Base-by-base conservation (phyloP, 2,113 vertebrate species). In the Oncorhynchus clarkii region DNA sequence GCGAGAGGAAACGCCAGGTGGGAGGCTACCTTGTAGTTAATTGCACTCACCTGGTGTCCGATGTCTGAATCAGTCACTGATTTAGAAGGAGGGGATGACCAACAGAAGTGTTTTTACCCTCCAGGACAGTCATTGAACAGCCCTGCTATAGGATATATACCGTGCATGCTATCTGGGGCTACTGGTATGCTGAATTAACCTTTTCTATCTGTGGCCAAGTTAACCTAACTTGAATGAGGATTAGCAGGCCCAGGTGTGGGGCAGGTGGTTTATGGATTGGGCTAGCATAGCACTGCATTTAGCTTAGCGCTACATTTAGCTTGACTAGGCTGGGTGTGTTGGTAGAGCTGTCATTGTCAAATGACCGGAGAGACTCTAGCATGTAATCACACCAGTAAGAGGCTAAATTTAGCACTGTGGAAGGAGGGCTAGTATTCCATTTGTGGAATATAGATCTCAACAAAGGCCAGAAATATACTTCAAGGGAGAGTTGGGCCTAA, bases 261-360 rank as follows among this genome's bases (percentile, higher is more conserved):
- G 79, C 78, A 71, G 88, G 80, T 85, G 80, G 81, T 80, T 54
- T 79, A 11, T 75, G 72, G 78, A 67, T 81, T 82, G 14, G 65
- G 14, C 14, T 54, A 54, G 51, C 51, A 16, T 54, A 1, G 51
- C 51, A 18, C 51, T 62, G n/a, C 16, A 57, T 20, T 67, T 78
- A 79, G 87, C 85, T 82, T 45, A 83, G 85, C 9, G 84, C 89
- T 77, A 82, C 71, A 80, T 92, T 90, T 89, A 91, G 87, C 83
- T 26, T 48, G 59, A 69, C 81, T 69, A 76, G 26, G 29, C 70
- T 69, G 66, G 27, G 81, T 85, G 89, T 87, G 82, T 69, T 74
- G 78, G 75, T 71, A 11, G 82, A 85, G 80, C 86, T 83, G 84
- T 78, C 81, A 75, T 80, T 82, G 81, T 87, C 83, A 80, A 69